These are phyloP conservation scores for Aphrophora alni DNA, from an alignment of 2,888 invertebrate genomes.

Conservation along the genomic window DNA sequence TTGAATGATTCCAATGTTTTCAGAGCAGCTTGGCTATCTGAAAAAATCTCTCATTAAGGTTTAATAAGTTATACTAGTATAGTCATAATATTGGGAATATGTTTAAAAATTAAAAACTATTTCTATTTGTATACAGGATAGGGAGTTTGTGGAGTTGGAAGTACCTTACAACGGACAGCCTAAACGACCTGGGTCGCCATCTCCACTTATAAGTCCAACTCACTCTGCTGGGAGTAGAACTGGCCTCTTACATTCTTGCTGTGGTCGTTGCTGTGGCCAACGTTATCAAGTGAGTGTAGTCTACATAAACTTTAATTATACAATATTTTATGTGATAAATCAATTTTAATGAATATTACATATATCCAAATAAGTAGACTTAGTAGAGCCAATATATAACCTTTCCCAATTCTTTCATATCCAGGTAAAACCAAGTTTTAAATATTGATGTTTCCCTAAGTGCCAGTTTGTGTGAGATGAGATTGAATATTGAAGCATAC, in stretches of 20 bases:
- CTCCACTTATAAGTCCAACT: slow-evolving; percentile 85
- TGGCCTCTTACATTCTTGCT: slow-evolving; percentile 79
- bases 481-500: no score
- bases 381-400: background rate
- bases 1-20: no score
- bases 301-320: background rate
- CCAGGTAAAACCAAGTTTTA: background rate
- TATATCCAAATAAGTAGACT: background rate
- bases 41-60: no score
- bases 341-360: background rate
- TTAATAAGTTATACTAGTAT: no score
- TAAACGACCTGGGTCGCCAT: slow-evolving; percentile 88
- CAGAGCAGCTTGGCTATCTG: no score
- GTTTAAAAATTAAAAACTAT: background rate
- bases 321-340: no score
- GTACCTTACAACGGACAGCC: slow-evolving; percentile 93
- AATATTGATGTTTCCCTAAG: background rate
- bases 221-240: slow-evolving; percentile 78
- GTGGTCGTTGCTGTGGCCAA: slow-evolving; percentile 80
- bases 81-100: no score
- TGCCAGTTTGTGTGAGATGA: background rate
- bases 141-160: slow-evolving; percentile 96
- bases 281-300: slow-evolving; percentile 78
- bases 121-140: slow-evolving; percentile 69
- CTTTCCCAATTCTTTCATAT: background rate